These are phyloP conservation scores for Crepidodera aurea DNA, from an alignment of 2,888 invertebrate genomes.

Conservation along the genomic window DNA sequence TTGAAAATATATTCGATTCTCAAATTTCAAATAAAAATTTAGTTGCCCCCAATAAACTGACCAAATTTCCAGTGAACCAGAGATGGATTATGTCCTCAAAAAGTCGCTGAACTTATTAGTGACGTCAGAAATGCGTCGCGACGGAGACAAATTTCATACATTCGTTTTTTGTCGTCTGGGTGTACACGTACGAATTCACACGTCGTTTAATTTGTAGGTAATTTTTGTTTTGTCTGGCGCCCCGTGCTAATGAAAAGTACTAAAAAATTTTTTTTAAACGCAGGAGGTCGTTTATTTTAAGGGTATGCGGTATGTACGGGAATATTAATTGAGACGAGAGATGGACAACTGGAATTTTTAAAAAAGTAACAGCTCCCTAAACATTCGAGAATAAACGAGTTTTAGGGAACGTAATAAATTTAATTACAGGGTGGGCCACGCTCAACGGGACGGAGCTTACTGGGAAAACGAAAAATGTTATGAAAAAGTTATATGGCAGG, in stretches of 20 bases:
- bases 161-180: slow-evolving; percentile 4
- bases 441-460: too few species aligned
- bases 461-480: too few species aligned
- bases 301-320: not conserved
- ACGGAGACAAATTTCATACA: not conserved
- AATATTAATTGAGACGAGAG: not conserved
- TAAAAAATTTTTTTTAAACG: slow-evolving; percentile 8
- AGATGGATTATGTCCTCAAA: not conserved
- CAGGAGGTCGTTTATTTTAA: not conserved
- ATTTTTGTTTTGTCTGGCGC: slow-evolving; percentile 26
- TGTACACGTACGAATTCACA: slow-evolving; percentile 16
- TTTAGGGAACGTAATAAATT: too few species aligned
- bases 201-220: slow-evolving; percentile 23
- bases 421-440: too few species aligned
- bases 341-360: too few species aligned
- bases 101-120: slow-evolving; percentile 5
- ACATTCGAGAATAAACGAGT: too few species aligned
- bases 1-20: too few species aligned
- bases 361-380: too few species aligned
- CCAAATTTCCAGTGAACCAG: too few species aligned
- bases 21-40: too few species aligned
- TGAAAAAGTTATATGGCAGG: too few species aligned
- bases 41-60: too few species aligned
- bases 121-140: slow-evolving; percentile 3
- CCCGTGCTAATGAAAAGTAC: slow-evolving; percentile 7